phyloP scores from a whole-genome alignment of 2,113 vertebrate species.

The Willisornis vidua region DNA sequence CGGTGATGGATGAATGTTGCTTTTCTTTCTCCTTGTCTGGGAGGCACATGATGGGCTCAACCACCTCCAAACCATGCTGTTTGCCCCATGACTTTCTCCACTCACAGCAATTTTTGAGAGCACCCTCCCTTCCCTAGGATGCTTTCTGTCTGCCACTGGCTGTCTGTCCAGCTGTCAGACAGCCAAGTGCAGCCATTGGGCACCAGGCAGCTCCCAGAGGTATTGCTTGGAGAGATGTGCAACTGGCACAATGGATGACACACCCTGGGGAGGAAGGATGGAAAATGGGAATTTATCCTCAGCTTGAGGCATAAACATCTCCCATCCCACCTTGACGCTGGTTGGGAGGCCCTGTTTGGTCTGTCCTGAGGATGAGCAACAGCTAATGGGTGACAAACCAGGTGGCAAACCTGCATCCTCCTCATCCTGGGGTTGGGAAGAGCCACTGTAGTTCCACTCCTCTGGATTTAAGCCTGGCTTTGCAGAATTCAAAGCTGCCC shows the following conservation, averaged over 20 bases:
- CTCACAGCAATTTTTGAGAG: neutral
- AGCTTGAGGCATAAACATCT: neutral
- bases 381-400: neutral
- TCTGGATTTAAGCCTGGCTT: neutral
- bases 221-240: neutral
- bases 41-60: neutral
- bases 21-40: neutral
- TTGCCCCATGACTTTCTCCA: neutral
- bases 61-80: neutral
- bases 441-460: neutral
- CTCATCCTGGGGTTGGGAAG: accelerated
- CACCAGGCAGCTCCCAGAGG: neutral
- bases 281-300: slow-evolving; percentile 5
- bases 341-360: neutral
- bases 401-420: neutral
- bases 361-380: neutral
- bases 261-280: neutral
- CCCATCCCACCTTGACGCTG: neutral
- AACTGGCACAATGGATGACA: neutral
- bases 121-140: accelerated
- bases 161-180: neutral
- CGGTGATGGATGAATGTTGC: neutral
- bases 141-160: neutral
- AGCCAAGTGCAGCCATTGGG: neutral
- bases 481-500: neutral